Base-by-base conservation (phyloP, 2,113 vertebrate genomes). In the Condylura cristata region DNA sequence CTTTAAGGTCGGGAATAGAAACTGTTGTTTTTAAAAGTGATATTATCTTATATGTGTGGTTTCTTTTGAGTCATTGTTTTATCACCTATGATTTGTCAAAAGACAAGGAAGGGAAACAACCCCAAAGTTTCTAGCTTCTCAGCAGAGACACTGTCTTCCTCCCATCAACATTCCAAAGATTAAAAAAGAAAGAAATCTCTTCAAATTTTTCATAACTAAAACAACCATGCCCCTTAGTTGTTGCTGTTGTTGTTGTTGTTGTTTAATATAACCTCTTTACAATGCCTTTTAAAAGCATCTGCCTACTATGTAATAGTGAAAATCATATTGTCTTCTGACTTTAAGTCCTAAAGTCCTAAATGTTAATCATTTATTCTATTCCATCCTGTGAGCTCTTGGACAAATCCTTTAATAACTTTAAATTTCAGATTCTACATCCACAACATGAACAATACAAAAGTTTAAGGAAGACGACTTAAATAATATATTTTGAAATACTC, bases 261-360 rank as follows among this genome's bases (percentile, higher is more conserved):
- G n/a, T n/a, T n/a, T n/a, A n/a, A n/a, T 46, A 9, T 28, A 66
- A 9, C 2, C 13, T 80, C 58, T 71, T 66, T 17, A 44, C 1
- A 39, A 3, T 63, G 16, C 37, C 34, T 86, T 78, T 90, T n/a
- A 44, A 78, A 82, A 83, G 56, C 28, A 56, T 53, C 65, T 44
- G 16, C 28, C 32, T 56, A 5, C 4, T 75, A 24, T 75, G 3
- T 20, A 58, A 39, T n/a, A 26, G 6, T 48, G 48, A 76, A 94
- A 84, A 90, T 39, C 28, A 79, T 17, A 56, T 28, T 44, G 4
- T 61, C 8, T 61, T 16, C 76, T 89, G n/a, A 32, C 17, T 61
- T 63, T 24, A 83, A 90, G n/a, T 65, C 12, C 48, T 95, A 34
- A 83, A 90, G n/a, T 65, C 12, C 48, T 95, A 34, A 34, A 56